phyloP scores from a whole-genome alignment of 2,888 invertebrate species.

The Gisinianus flammeolus region DNA sequence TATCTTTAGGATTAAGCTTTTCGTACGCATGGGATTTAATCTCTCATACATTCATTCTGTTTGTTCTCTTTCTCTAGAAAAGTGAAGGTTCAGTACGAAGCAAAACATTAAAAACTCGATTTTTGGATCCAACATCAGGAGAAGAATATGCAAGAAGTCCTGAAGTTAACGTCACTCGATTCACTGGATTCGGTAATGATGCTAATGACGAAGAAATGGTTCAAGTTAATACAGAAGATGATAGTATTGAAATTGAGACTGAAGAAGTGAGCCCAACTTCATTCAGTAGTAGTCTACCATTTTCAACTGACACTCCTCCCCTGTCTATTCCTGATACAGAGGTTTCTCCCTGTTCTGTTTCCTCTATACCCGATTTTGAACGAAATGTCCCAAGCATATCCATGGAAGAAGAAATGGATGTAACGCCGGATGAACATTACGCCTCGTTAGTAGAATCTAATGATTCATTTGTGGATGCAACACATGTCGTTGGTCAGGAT shows the following conservation, averaged over 20 bases:
- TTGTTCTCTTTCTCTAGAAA: no score
- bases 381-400: not conserved
- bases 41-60: no score
- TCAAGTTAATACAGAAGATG: no score
- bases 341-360: not conserved
- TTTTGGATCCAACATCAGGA: slow-evolving; percentile 36
- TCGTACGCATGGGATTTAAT: no score
- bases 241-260: no score
- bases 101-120: slow-evolving; percentile 18
- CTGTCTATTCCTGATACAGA: no score
- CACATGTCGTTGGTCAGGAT: not conserved
- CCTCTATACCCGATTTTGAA: not conserved
- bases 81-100: slow-evolving; percentile 20
- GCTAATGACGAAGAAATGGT: no score
- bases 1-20: not conserved
- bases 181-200: not conserved
- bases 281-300: not conserved
- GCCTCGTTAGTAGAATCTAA: not conserved
- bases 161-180: not conserved
- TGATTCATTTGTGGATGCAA: not conserved
- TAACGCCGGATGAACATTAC: not conserved
- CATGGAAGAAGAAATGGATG: not conserved
- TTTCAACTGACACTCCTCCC: no score
- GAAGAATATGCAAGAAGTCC: slow-evolving; percentile 12
- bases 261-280: not conserved